Conservation (phyloP, 1,140 invertebrate genomes). For the Brachionus angularis region DNA sequence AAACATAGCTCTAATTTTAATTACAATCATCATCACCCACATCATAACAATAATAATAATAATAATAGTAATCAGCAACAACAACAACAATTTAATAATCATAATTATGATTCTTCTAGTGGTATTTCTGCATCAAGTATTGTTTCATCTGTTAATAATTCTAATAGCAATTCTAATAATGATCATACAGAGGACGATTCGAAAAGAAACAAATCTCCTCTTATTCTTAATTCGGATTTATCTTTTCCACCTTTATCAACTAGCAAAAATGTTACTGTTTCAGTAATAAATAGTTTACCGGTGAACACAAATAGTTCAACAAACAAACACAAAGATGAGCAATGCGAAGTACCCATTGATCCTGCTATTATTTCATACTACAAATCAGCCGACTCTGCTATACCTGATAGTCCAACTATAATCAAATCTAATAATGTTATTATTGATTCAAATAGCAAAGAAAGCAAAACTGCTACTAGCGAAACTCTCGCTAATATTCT, state of each 20-base stretch:
- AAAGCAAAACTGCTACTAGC: slow-evolving; percentile 13
- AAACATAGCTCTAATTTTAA: too few species aligned
- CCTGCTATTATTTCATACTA: slow-evolving; percentile 27
- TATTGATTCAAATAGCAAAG: slow-evolving; percentile 3
- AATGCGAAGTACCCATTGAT: background rate
- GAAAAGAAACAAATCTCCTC: background rate
- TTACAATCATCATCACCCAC: background rate
- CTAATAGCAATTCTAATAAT: background rate
- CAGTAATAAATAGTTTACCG: slow-evolving; percentile 5
- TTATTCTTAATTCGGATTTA: slow-evolving; percentile 1
- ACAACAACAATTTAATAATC: background rate
- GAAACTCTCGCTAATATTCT: slow-evolving; percentile 16
- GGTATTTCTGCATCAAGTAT: background rate
- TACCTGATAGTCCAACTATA: slow-evolving; percentile 14
- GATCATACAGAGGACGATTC: background rate
- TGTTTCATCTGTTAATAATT: background rate
- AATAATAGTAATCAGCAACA: background rate
- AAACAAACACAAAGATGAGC: slow-evolving; percentile 1
- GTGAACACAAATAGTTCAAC: background rate
- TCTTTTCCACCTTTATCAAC: slow-evolving; percentile 1
- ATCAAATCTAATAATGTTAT: slow-evolving; percentile 15
- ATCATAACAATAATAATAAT: background rate
- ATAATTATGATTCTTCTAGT: background rate
- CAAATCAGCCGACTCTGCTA: slow-evolving; percentile 15
- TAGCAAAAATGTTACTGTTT: slow-evolving; percentile 6